Conservation (phyloP, 2,888 invertebrate species). For the Pachydiplax longipennis region DNA sequence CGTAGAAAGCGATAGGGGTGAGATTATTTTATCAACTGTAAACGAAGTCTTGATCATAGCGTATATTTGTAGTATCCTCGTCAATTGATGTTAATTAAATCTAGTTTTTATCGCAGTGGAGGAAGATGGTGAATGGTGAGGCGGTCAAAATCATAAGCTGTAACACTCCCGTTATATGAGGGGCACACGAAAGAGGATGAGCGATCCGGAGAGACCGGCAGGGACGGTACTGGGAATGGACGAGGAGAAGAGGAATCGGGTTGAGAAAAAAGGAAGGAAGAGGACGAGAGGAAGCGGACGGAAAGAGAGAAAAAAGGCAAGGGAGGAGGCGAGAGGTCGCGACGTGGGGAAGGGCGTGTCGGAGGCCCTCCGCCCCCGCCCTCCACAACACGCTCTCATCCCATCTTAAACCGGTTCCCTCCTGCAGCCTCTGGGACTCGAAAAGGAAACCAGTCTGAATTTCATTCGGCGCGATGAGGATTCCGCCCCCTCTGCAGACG, state of each 20-base stretch:
- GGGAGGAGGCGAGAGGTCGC: conserved; percentile 48
- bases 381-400: neutral
- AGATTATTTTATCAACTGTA: no score
- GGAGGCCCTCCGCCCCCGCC: neutral
- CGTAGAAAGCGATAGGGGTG: no score
- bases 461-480: conserved; percentile 12
- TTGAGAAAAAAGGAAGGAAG: neutral
- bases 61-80: no score
- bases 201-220: neutral
- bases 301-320: conserved; percentile 13
- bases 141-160: neutral
- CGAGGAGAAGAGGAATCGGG: neutral
- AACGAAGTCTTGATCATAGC: no score
- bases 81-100: no score
- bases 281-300: neutral
- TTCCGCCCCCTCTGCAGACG: neutral
- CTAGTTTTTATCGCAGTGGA: neutral
- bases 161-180: neutral
- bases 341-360: conserved; percentile 34
- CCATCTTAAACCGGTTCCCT: conserved; percentile 31
- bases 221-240: neutral
- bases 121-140: neutral
- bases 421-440: conserved; percentile 31
- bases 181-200: neutral
- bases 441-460: conserved; percentile 45